Percentiles rank a stretch among this genome's conserved stretches.
Evolutionary conservation across 2,888 invertebrate genomes (phyloP).

Genomic region (Troides oblongomaculatus): DNA sequence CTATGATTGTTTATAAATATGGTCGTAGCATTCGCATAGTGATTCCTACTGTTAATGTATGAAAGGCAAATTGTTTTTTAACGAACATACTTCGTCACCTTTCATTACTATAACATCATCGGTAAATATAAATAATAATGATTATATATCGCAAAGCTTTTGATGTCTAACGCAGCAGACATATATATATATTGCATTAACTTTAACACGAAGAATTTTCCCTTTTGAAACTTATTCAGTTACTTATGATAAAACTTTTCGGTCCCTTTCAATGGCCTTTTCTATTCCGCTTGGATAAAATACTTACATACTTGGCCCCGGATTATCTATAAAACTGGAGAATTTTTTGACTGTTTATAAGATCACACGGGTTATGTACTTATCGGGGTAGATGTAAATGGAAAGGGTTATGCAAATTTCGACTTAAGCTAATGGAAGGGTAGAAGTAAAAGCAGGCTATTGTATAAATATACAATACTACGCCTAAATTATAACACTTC

Average conservation of each 20-base stretch:
- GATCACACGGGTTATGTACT: neutral
- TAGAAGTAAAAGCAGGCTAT: neutral
- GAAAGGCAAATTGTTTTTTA: no score
- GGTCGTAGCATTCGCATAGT: no score
- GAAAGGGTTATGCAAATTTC: neutral
- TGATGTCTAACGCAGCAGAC: neutral
- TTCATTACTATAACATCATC: no score
- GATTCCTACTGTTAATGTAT: no score
- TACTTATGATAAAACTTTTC: conserved; percentile 3
- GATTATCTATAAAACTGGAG: neutral
- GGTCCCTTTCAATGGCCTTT: conserved; percentile 3
- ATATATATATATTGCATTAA: neutral
- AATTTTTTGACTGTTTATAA: neutral
- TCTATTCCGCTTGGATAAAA: conserved; percentile 2
- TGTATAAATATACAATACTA: neutral
- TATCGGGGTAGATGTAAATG: neutral
- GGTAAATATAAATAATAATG: no score
- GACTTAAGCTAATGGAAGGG: neutral
- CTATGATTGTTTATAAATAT: no score
- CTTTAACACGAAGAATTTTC: neutral
- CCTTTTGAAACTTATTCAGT: neutral
- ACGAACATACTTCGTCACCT: no score
- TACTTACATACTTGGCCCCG: neutral
- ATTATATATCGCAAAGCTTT: no score
- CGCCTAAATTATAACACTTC: neutral